A percentile compares a stretch with the other conserved stretches of the same genome.
phyloP scores from a whole-genome alignment of 2,888 invertebrate species.

The Hetaerina titia region DNA sequence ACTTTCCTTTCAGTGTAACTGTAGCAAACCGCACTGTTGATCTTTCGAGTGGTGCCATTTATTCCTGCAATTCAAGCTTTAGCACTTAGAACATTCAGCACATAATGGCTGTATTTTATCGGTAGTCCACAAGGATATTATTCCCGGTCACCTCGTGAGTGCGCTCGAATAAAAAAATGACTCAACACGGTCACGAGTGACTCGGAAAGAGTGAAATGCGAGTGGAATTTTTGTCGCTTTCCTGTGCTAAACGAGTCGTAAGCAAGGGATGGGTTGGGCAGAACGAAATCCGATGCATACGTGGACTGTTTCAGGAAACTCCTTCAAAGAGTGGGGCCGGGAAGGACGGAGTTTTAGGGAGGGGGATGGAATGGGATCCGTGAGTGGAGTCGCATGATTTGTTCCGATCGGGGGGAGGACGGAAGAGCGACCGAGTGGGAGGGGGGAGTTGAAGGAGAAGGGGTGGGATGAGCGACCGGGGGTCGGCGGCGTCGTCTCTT shows the following conservation, averaged over 20 bases:
- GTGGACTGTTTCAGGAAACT: constrained; percentile 9
- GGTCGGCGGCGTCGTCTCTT: background rate
- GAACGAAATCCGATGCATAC: background rate
- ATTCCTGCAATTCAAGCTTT: background rate
- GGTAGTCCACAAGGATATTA: background rate
- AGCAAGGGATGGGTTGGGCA: background rate
- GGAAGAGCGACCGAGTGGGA: background rate
- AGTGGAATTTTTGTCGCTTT: constrained; percentile 27
- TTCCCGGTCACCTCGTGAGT: background rate
- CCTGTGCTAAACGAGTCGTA: background rate
- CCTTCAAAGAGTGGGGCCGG: background rate
- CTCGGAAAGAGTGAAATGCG: background rate
- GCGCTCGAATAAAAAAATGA: background rate
- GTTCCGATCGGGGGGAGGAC: background rate
- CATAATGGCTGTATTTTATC: background rate
- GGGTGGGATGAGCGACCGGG: background rate
- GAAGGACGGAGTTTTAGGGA: background rate
- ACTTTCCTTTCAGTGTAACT: background rate
- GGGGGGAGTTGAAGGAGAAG: background rate
- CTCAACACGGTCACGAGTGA: background rate
- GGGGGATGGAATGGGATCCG: background rate
- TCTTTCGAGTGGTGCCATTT: background rate
- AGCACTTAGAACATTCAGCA: background rate
- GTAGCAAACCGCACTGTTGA: background rate
- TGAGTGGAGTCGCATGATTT: background rate